Base-by-base conservation (phyloP, 2,888 invertebrate genomes). In the Nomada goodeniana region DNA sequence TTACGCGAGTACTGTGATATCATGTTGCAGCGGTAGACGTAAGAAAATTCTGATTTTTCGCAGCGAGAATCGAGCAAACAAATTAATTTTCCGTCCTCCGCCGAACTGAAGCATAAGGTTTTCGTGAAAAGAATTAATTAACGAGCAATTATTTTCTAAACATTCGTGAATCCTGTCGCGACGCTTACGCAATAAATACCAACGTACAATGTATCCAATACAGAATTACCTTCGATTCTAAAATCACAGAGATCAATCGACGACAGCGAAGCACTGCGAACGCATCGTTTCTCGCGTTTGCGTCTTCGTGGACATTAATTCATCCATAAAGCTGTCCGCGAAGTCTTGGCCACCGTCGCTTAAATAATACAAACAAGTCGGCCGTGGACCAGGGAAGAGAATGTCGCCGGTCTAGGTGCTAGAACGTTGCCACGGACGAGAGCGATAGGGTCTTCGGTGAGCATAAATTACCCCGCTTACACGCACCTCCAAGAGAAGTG, bases 381-480 rank as follows among this genome's bases (percentile, higher is more conserved):
- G 20, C 47, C 52, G 64, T 73, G 52, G 57, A 63, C 29, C 71
- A 52, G 69, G 74, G 63, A 67, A 61, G 75, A 67, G 59, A 76
- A 65, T 20, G 71, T 71, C 71, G 64, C 42, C 29, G 68, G 78
- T 20, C 67, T 65, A 76, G 84, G 80, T 70, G 87, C 81, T 73
- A 82, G 77, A 86, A 71, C 77, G 72, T 76, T 59, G 76, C 57
- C 59, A 68, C 63, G 74, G 78, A 76, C 75, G 80, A 84, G 82
- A 93, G 90, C 91, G 92, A 93, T 92, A 91, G 91, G 89, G 89
- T 89, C 90, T 88, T 73, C 89, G 47, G 88, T 86, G 90, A 89
- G 90, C 93, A 92, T 93, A 93, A 93, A 93, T 93, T 93, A 93
- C 92, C 89, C 88, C 86, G 26, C 88, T 83, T 82, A 89, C 86